Conservation (phyloP, 2,113 vertebrate species). For the Indicator maculatus region DNA sequence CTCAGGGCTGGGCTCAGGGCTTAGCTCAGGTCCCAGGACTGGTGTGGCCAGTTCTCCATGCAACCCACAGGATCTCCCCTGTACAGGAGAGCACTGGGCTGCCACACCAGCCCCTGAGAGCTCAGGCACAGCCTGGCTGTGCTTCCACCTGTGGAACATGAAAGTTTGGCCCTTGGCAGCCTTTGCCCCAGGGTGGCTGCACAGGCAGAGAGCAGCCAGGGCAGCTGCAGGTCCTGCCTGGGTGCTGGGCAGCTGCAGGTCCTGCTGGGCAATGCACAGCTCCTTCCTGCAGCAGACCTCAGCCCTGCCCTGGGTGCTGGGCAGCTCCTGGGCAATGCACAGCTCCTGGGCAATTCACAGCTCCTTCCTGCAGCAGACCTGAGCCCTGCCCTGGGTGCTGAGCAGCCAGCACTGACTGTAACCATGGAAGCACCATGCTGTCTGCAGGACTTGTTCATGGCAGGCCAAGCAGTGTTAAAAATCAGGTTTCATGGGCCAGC, state of each 20-base stretch:
- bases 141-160: neutral
- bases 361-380: neutral
- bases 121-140: neutral
- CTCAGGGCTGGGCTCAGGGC: neutral
- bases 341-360: neutral
- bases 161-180: neutral
- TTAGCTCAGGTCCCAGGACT: neutral
- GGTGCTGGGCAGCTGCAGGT: neutral
- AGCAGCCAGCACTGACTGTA: neutral
- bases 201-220: neutral
- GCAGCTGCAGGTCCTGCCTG: neutral
- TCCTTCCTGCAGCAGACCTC: neutral
- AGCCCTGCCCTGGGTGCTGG: neutral
- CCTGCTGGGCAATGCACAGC: neutral
- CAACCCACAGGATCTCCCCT: neutral
- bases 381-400: neutral
- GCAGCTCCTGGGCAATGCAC: neutral
- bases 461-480: neutral
- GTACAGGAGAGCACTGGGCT: neutral
- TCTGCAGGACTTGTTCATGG: neutral
- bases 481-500: neutral
- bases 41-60: neutral
- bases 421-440: rapidly evolving
- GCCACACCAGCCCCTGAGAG: neutral
- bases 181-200: neutral